A percentile compares a stretch with the other conserved stretches of the same genome.
These are phyloP conservation scores for Tyrophagus putrescentiae DNA, from an alignment of 1,140 invertebrate genomes.

Conservation along the genomic window DNA sequence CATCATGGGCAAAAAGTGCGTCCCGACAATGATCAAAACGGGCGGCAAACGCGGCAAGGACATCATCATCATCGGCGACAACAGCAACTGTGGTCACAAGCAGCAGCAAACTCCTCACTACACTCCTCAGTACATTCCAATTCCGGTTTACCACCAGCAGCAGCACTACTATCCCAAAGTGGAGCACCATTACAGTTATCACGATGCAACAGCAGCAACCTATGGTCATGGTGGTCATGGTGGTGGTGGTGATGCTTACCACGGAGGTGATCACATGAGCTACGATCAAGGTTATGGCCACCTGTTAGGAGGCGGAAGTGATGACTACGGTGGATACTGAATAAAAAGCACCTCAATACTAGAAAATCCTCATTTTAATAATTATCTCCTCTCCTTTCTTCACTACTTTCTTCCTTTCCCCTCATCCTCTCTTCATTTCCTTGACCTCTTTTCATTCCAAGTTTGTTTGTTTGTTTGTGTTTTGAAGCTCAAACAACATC, in stretches of 20 bases:
- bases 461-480: no score
- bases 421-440: no score
- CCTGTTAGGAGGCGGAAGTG: no score
- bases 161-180: neutral
- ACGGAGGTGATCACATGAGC: neutral
- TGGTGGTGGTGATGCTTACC: neutral
- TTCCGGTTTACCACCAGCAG: neutral
- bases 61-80: neutral
- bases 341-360: no score
- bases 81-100: neutral
- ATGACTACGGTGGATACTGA: no score
- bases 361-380: no score
- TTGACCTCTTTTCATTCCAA: no score
- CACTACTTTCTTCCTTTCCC: no score
- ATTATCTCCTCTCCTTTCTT: no score
- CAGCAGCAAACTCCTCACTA: no score
- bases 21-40: neutral
- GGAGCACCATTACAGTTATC: neutral
- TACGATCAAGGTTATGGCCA: neutral
- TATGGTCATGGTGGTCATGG: conserved; percentile 2
- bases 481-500: no score
- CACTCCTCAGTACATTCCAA: neutral
- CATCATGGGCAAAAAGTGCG: conserved; percentile 1
- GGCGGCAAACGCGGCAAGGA: conserved; percentile 3
- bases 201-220: neutral